phyloP scores from a whole-genome alignment of 1,140 invertebrate species.

The Potamilus streckersoni region DNA sequence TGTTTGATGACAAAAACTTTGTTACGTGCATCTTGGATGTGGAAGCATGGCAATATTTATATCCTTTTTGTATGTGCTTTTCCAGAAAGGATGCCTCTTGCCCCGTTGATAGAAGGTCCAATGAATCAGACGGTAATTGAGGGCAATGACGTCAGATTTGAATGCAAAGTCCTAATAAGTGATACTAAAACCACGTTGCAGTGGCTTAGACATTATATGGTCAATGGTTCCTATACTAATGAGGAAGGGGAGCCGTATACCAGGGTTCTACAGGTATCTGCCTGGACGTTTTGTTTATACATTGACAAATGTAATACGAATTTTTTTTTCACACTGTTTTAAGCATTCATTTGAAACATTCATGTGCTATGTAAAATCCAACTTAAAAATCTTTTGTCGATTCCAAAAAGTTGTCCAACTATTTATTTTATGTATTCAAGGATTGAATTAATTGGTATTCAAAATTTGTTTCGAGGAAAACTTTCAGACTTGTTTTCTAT shows the following conservation, averaged over 20 bases:
- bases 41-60: too few relatives aligned
- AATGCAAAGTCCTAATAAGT: constrained; percentile 81
- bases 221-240: constrained; percentile 58
- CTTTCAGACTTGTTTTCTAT: too few relatives aligned
- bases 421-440: too few relatives aligned
- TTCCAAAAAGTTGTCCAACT: too few relatives aligned
- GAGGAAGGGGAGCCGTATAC: constrained; percentile 53
- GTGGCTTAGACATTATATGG: constrained; percentile 77
- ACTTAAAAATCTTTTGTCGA: too few relatives aligned
- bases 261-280: constrained; percentile 48
- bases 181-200: constrained; percentile 77
- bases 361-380: too few relatives aligned
- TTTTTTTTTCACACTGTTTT: too few relatives aligned
- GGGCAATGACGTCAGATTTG: constrained; percentile 77
- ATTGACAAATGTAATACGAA: neutral
- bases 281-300: neutral
- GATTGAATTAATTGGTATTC: too few relatives aligned
- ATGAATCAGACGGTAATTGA: constrained; percentile 79
- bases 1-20: too few relatives aligned
- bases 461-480: too few relatives aligned
- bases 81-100: constrained; percentile 80
- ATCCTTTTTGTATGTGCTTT: neutral
- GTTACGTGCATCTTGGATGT: too few relatives aligned
- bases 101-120: constrained; percentile 77
- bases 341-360: too few relatives aligned